Base-by-base conservation (phyloP, 2,888 invertebrate species). In the Griposia aprilina region DNA sequence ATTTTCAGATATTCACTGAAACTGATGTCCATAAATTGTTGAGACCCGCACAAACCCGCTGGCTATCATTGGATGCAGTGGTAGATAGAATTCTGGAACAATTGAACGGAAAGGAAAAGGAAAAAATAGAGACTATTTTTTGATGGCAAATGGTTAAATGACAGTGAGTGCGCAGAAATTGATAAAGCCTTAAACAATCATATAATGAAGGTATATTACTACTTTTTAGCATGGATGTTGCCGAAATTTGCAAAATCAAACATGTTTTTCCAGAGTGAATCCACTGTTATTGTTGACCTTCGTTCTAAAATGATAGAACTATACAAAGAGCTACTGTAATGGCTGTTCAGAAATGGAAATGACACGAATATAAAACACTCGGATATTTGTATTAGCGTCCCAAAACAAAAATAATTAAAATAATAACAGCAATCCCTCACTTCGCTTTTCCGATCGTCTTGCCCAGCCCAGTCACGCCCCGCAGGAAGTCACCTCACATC, bases 1-100 rank as follows among this genome's bases (percentile, higher is more conserved):
- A 65, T 65, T 65, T 45, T 2, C 65, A 65, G 65, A 65, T 65
- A 15, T 45, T 65, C n/a, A 65, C 65, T 41, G 65, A 65, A 65
- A 62, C 65, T 15, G 65, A 45, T 65, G 65, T 65, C 2, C 65
- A 65, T 1, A 65, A 65, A 65, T 15, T 65, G 65, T 13, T 65
- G 60, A 15, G 60, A 30, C 60, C 60, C 15, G 60, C 60, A 60
- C 60, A 60, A 60, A 60, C 60, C 17, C 60, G 50, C 2, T 50
- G 60, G 60, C 26, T 60, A 5, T 60, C 60, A 30, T 30, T 60
- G 26, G 15, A 6, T 60, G 65, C 65, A 13, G 65, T 65, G 15
- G 13, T 65, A 65, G 65, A 65, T 0, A 45, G 65, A 65, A 65
- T 65, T n/a, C 0, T 65, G 15, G 65, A 45, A 45, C 65, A 65